Evolutionary conservation across 2,888 invertebrate species (phyloP), one percentile per base, ranked within the genome.

Genomic region (Sialis fuliginosa): DNA sequence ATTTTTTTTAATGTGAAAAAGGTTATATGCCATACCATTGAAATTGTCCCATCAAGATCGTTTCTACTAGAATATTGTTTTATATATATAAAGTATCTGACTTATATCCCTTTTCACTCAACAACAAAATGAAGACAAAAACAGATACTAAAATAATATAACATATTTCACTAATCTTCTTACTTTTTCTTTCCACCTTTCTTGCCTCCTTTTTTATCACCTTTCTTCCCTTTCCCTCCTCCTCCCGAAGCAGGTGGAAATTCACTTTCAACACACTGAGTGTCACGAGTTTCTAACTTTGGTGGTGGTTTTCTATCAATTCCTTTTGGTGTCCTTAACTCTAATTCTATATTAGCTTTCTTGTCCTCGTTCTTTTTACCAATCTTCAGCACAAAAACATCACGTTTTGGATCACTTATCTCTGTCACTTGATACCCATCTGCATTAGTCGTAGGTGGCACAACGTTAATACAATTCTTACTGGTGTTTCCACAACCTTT

Each of bases 291-390:
- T 44, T 74, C 74, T 54, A 75, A 75, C 33, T 74, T 69, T 0
- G 74, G 65, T 1, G 77, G 75, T 8, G 72, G 72, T 13, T 68
- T 58, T 33, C 70, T 67, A 0, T 75, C 71, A 0, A 77, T 75
- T 0, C 77, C 77, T 49, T 78, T 76, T 0, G 85, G 85, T 0
- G 85, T 85, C 45, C 77, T 72, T 56, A 85, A 61, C 56, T 85
- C 84, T 53, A 85, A 69, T 67, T 85, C 74, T 61, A 81, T 66
- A 45, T 72, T 78, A 45, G 72, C 73, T 60, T 80, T 80, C 63
- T 82, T 82, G 49, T 76, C 76, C 33, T 79, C 79, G 1, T 76
- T 75, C 57, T 84, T 84, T 57, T 82, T 84, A 2, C 84, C 85
- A 48, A 86, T 78, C 55, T 79, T 74, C 42, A 84, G 62, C 5